A percentile compares a stretch with the other conserved stretches of the same genome.
Evolutionary conservation across 2,113 vertebrate species (phyloP).

Genomic region (Nicator chloris): DNA sequence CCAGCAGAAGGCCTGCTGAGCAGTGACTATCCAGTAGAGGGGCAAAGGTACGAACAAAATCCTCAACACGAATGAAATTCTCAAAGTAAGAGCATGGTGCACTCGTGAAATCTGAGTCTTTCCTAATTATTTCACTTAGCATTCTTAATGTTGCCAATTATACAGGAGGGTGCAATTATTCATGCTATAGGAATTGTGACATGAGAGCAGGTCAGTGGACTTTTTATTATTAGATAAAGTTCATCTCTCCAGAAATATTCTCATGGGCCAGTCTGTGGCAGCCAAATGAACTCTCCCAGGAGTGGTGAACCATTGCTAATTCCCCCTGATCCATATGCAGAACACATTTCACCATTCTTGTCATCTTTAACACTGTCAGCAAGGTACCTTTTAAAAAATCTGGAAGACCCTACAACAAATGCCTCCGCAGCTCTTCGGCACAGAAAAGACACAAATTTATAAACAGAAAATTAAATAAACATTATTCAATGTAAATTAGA

Average conservation of each 20-base stretch:
- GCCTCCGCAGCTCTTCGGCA: background rate
- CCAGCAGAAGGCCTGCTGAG: background rate
- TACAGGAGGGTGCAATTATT: slow-evolving; percentile 39
- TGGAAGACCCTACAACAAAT: background rate
- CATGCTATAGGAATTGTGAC: slow-evolving; percentile 20
- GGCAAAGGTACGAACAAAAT: background rate
- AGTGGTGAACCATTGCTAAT: slow-evolving; percentile 21
- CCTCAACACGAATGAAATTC: background rate
- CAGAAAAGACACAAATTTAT: background rate
- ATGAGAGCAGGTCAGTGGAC: slow-evolving; percentile 34
- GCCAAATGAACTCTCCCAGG: background rate
- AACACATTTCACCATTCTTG: background rate
- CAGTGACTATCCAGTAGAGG: background rate
- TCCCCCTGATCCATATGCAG: background rate
- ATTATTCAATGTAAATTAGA: background rate
- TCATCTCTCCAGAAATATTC: slow-evolving; percentile 44
- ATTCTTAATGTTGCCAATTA: slow-evolving; percentile 45
- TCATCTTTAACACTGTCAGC: background rate
- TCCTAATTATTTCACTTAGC: slow-evolving; percentile 40
- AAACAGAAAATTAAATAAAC: background rate
- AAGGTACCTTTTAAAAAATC: background rate
- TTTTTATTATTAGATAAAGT: slow-evolving; percentile 55
- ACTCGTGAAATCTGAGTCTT: background rate
- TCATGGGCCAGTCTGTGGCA: slow-evolving; percentile 15
- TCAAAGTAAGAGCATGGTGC: background rate